Conservation (phyloP, 1,140 invertebrate genomes). For the Caenorhabditis remanei region DNA sequence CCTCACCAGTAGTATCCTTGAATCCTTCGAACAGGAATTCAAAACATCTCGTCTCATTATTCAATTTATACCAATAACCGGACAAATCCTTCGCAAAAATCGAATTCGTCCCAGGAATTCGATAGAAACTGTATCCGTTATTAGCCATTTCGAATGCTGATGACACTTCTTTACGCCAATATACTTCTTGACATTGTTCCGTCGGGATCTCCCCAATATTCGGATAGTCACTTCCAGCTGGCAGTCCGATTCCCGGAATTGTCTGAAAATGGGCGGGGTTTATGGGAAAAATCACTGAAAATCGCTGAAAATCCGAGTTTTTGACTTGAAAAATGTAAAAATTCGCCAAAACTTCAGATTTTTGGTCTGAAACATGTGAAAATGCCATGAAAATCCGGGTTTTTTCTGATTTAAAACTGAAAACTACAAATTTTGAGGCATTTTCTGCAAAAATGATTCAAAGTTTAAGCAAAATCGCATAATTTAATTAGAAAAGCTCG, state of each 20-base stretch:
- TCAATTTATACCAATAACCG: slow-evolving; percentile 36
- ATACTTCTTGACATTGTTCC: neutral
- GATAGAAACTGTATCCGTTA: slow-evolving; percentile 36
- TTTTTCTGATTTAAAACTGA: neutral
- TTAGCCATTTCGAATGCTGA: slow-evolving; percentile 5
- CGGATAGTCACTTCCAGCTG: slow-evolving; percentile 27
- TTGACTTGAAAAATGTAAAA: too few species aligned
- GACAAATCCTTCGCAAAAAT: slow-evolving; percentile 48
- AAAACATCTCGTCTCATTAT: slow-evolving; percentile 27
- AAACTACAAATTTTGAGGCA: too few species aligned
- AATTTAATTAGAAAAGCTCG: too few species aligned
- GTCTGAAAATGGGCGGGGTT: too few species aligned
- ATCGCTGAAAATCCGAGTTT: too few species aligned
- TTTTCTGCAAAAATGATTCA: too few species aligned
- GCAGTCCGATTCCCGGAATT: slow-evolving; percentile 4
- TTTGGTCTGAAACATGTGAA: too few species aligned
- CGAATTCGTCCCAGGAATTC: neutral
- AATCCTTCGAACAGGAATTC: slow-evolving; percentile 33
- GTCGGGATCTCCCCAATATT: neutral
- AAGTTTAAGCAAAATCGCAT: too few species aligned
- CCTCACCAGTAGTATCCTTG: slow-evolving; percentile 28
- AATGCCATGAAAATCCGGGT: neutral
- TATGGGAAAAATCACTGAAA: too few species aligned
- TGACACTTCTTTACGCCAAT: slow-evolving; percentile 23
- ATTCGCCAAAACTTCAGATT: too few species aligned